Base-by-base conservation (phyloP, 2,797 vertebrate genomes). In the Alosa sapidissima region DNA sequence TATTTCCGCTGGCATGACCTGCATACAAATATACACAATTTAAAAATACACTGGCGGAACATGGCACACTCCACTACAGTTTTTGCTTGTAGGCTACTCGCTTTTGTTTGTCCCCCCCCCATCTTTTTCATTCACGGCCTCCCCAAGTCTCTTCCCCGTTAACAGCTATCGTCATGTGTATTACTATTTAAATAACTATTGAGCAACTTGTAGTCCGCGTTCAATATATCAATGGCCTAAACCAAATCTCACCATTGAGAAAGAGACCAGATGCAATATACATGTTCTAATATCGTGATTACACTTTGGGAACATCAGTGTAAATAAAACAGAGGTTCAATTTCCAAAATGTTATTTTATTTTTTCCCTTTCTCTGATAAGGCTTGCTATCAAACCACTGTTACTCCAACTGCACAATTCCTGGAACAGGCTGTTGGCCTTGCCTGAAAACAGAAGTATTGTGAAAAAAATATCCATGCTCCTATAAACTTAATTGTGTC, bases 151-250 rank as follows among this genome's bases (percentile, higher is more conserved):
- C 65, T 36, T 62, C 9, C 13, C 33, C 28, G 28, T 36, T 36
- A 72, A 72, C 65, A 36, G 65, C 89, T 91, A 89, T 91, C 91
- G 91, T 91, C 90, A 72, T 86, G 85, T 88, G 81, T 86, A 86
- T 81, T 86, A 90, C 68, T 86, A 85, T 86, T 91, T 91, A 90
- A 90, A 90, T 91, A 81, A 54, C 91, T 88, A 88, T 91, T 88
- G 86, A 87, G 84, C 89, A 91, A 88, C 92, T 91, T 90, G 88
- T 89, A 89, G 88, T 91, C 92, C 87, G 86, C 90, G 91, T 91
- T 94, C 93, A 88, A 94, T 94, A 93, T 90, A 87, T 93, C 92
- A 84, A 94, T 89, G 89, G 84, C n/a, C 36, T 84, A 28, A 49
- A 87, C 94, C 93, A 92, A 94, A 94, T 92, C 28, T 72, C 13